phyloP scores from a whole-genome alignment of 2,888 invertebrate species.

The Brachyptera putata region DNA sequence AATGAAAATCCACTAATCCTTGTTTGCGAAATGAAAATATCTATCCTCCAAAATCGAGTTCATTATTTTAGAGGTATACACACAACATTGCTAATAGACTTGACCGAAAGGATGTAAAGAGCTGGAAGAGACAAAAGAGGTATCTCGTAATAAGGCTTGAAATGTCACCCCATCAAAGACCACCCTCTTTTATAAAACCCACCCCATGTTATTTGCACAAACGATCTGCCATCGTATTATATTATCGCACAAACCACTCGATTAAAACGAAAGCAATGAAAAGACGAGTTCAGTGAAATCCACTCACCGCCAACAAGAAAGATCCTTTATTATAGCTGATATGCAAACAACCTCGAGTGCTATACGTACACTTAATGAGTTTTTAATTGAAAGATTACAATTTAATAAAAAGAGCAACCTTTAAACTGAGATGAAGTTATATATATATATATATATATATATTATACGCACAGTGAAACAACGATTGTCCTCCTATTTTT shows the following conservation, averaged over 20 bases:
- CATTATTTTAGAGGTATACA: neutral
- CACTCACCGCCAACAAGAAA: neutral
- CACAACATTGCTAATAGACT: slow-evolving; percentile 5
- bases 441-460: no score
- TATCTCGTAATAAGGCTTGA: neutral
- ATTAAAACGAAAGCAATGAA: slow-evolving; percentile 26
- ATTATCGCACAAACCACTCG: slow-evolving; percentile 25
- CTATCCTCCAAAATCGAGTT: neutral
- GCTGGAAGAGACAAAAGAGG: neutral
- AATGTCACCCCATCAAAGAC: neutral
- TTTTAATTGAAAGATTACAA: slow-evolving; percentile 13
- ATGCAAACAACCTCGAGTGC: no score
- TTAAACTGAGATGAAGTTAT: no score
- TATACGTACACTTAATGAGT: no score
- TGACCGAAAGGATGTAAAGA: slow-evolving; percentile 8
- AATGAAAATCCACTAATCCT: neutral
- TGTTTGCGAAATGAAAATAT: no score
- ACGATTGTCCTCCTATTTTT: no score
- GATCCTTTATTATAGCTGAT: neutral
- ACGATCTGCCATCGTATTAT: slow-evolving; percentile 4
- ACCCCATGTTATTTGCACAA: slow-evolving; percentile 7
- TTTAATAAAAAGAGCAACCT: slow-evolving; percentile 12
- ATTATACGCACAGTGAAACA: no score
- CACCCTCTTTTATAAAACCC: no score
- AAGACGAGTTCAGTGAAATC: neutral